phyloP scores from a whole-genome alignment of 2,888 invertebrate species.

The Cataglyphis cursor region DNA sequence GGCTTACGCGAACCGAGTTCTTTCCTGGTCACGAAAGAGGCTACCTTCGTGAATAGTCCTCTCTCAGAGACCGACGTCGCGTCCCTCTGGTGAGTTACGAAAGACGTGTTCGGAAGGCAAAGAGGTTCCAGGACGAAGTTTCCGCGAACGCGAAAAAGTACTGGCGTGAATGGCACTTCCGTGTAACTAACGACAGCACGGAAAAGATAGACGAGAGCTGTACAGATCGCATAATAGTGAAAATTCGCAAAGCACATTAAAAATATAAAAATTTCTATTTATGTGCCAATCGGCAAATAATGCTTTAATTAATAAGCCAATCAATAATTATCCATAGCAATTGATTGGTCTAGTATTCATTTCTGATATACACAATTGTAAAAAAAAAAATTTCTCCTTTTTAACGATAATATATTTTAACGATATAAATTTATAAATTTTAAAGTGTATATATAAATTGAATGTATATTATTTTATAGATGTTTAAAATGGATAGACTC shows the following conservation, averaged over 20 bases:
- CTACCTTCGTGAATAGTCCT: conserved; percentile 57
- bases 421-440: background rate
- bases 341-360: too few relatives aligned
- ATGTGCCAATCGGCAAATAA: background rate
- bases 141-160: conserved; percentile 56
- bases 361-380: background rate
- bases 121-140: conserved; percentile 65
- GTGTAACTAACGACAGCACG: conserved; percentile 46
- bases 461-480: background rate
- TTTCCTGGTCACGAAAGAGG: conserved; percentile 60
- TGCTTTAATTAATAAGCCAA: background rate
- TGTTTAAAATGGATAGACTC: background rate
- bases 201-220: conserved; percentile 1
- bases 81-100: conserved; percentile 65
- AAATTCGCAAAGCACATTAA: background rate
- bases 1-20: conserved; percentile 58
- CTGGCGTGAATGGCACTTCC: conserved; percentile 48
- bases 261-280: conserved; percentile 1
- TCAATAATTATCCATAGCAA: background rate
- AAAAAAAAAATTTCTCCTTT: background rate
- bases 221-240: conserved; percentile 24
- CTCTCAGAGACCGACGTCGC: conserved; percentile 54
- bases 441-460: background rate
- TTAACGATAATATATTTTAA: background rate
- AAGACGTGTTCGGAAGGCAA: conserved; percentile 74